Base-by-base conservation (phyloP, 2,888 invertebrate species). In the Abrostola triplasia region DNA sequence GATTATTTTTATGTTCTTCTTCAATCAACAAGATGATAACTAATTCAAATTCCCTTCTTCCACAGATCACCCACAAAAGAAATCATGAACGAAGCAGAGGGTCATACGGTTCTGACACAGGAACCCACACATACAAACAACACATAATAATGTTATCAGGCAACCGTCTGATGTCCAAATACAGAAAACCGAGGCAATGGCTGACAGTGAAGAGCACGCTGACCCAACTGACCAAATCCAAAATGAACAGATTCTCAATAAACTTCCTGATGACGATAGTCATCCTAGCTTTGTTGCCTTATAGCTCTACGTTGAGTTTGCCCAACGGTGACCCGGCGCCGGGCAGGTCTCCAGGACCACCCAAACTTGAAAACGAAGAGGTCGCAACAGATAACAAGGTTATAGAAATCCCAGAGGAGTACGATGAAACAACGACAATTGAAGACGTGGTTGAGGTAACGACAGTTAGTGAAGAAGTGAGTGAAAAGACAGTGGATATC, bases 271-370 rank as follows among this genome's bases (percentile, higher is more conserved):
- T 87, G 62, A 83, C 86, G 24, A 76, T 91, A 57, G 80, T 90
- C 66, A 90, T 93, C 55, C 75, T 94, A 64, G 87, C 90, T 58
- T 84, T 85, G 65, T 82, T 94, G 86, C 94, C 94, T 86, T 92
- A 92, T 83, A 91, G 89, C 70, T 92, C 91, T 5, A 84, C 90
- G 0, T 74, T 93, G 54, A 92, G 86, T 64, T 79, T 93, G 50
- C 95, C 95, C 12, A 95, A 93, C 77, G 96, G 96, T 59, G 96
- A 96, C 84, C 96, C 96, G 11, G 96, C 96, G 0, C 96, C 96
- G 0, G 96, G 96, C 7, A 91, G 96, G 44, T 96, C 96, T 0
- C 96, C 96, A 11, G 96, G 96, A 47, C 96, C 96, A 76, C 96
- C 96, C 77, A 56, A 8, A 63, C 6, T 74, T 6, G 61, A 66